phyloP scores from a whole-genome alignment of 2,113 vertebrate genomes.

The Lagopus leucura region DNA sequence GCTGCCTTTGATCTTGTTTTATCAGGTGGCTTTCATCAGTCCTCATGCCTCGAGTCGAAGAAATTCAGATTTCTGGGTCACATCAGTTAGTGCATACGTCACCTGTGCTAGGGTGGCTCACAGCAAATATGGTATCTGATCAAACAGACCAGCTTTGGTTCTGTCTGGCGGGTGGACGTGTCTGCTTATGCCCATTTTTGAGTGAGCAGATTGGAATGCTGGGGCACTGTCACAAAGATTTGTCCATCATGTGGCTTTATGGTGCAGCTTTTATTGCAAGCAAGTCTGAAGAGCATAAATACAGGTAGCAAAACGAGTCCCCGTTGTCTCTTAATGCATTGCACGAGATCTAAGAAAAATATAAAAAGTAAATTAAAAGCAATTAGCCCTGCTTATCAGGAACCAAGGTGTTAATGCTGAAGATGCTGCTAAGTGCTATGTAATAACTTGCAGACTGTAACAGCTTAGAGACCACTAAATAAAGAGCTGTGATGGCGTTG shows the following conservation, averaged over 20 bases:
- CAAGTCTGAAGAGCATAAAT: not conserved
- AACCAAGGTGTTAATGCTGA: not conserved
- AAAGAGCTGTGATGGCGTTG: not conserved
- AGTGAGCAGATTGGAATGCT: not conserved
- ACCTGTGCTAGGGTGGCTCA: not conserved
- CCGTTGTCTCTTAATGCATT: not conserved
- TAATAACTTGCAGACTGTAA: not conserved
- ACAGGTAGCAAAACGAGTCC: not conserved
- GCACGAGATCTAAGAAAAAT: not conserved
- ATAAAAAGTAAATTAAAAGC: not conserved
- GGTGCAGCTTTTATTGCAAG: not conserved
- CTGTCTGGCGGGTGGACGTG: not conserved
- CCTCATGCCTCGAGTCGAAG: not conserved
- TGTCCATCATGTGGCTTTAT: not conserved
- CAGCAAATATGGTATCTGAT: not conserved
- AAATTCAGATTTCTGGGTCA: not conserved
- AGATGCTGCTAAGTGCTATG: not conserved
- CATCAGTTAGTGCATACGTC: not conserved
- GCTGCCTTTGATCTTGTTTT: constrained; percentile 28
- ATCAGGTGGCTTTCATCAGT: not conserved
- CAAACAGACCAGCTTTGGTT: not conserved
- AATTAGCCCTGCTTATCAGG: not conserved
- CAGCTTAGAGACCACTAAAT: not conserved
- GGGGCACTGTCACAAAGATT: not conserved
- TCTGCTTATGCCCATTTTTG: not conserved